Evolutionary conservation across 2,797 vertebrate species (phyloP), one percentile per base, ranked within the genome.

Genomic region (Sylvilagus floridanus): DNA sequence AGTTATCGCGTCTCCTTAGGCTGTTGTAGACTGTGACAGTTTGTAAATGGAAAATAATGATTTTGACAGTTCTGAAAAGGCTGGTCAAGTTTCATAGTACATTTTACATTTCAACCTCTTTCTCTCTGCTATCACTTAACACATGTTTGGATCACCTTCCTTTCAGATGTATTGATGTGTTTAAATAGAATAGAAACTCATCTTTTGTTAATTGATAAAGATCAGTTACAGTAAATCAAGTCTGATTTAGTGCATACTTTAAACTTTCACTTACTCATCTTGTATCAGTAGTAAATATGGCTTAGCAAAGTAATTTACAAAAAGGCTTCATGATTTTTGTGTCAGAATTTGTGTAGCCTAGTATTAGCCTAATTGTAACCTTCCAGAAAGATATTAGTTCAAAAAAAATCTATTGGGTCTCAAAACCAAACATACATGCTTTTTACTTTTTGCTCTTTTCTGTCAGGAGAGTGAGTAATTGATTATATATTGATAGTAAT

Each of bases 301-400:
- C 93, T 84, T 47, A 87, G 60, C 83, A 76, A 90, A 93, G 54
- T 95, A 75, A 90, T 96, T 83, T 96, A n/a, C 32, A 88, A 85
- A 91, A 57, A 47, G 62, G 52, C 28, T 32, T 62, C 26, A 28
- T 90, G 35, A 63, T 77, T 91, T 91, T 86, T 12, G 35, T 7
- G 32, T 83, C 69, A 91, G 52, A 8, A 75, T 90, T 94, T 92
- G 13, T 91, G 32, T n/a, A 73, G 47, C 63, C 35, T 91, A 42
- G 19, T 76, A 50, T 66, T 91, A 84, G 24, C 30, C 19, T 91
- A 52, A 82, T 14, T 54, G 26, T 85, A 89, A 81, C 13, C 65
- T 88, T 91, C 35, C 13, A 86, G 83, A 75, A 93, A 71, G 42
- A 69, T 71, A 81, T 50, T 90, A 87, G 50, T 89, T 94, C 16